Evolutionary conservation across 2,113 vertebrate species (phyloP), one percentile per base, ranked within the genome.

Genomic region (Orthonyx spaldingii): DNA sequence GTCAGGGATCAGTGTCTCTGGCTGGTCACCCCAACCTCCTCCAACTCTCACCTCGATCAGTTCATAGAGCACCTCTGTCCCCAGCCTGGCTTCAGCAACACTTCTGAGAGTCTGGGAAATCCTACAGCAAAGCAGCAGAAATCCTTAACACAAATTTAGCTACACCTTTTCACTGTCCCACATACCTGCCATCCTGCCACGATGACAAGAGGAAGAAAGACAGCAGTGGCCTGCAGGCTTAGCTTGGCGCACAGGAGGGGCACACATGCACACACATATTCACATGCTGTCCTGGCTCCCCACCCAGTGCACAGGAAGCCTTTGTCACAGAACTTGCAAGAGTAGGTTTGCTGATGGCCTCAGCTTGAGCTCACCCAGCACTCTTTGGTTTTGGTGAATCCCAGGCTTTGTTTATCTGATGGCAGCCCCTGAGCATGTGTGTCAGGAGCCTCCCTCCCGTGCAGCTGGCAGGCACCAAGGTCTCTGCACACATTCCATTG

Each of bases 1-100:
- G 28, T 35, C 17, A 41, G 39, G 20, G 49, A 47, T 17, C 12
- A 69, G 16, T 8, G 17, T 39, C 35, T n/a, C 7, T 41, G 16
- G 41, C 69, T 60, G 28, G 15, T 41, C 20, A 81, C 5, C 18
- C 50, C 35, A 33, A 3, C 60, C 37, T 46, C 26, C 18, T 39
- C 65, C 63, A 91, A 1, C 30, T 88, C 97, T 98, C 90, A 98
- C 98, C 98, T 98, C 98, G 2, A 98, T 98, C 85, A 98, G 96
- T 84, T 98, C 98, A 14, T 98, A 98, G 8, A 98, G 97, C 94
- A 98, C 96, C 33, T 98, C 97, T 64, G 97, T 94, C 27, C 98
- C 98, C 52, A 98, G 90, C 17, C 93, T 96, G 27, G 96, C 94
- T 71, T 97, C 95, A 60, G 98, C 97, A 88, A 98, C 66, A 4